A percentile compares a stretch with the other conserved stretches of the same genome.
Evolutionary conservation across 1,140 invertebrate genomes (phyloP).

Genomic region (Drosophila saltans): DNA sequence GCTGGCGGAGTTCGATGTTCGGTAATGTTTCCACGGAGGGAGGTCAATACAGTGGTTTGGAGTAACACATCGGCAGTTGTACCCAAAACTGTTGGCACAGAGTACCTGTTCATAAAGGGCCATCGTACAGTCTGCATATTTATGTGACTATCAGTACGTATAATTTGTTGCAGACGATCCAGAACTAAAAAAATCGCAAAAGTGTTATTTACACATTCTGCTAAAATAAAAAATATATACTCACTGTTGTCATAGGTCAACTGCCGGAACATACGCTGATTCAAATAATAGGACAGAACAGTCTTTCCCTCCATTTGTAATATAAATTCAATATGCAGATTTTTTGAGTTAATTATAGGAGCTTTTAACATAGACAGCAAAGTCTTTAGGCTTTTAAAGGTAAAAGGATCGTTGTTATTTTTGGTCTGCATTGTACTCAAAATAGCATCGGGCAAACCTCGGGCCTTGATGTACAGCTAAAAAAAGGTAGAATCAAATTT

Average conservation of each 20-base stretch:
- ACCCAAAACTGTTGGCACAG: slow-evolving; percentile 85
- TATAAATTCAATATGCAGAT: slow-evolving; percentile 85
- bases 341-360: slow-evolving; percentile 82
- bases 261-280: slow-evolving; percentile 84
- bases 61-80: slow-evolving; percentile 84
- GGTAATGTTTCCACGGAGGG: slow-evolving; percentile 85
- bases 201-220: not conserved
- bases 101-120: slow-evolving; percentile 83
- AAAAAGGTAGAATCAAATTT: not conserved
- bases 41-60: slow-evolving; percentile 84
- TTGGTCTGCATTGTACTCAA: slow-evolving; percentile 76
- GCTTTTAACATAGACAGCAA: slow-evolving; percentile 84
- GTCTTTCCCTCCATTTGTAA: slow-evolving; percentile 85
- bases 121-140: slow-evolving; percentile 80
- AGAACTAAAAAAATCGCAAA: slow-evolving; percentile 46
- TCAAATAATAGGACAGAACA: slow-evolving; percentile 85
- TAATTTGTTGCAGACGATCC: slow-evolving; percentile 61
- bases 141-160: slow-evolving; percentile 77
- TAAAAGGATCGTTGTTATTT: slow-evolving; percentile 82
- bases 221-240: slow-evolving; percentile 33
- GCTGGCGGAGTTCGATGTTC: slow-evolving; percentile 69
- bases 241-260: slow-evolving; percentile 81
- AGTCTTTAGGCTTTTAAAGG: slow-evolving; percentile 83
- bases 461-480: slow-evolving; percentile 86
- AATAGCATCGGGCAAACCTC: slow-evolving; percentile 83